phyloP scores from a whole-genome alignment of 1,140 invertebrate species.

The Watersipora subatra region DNA sequence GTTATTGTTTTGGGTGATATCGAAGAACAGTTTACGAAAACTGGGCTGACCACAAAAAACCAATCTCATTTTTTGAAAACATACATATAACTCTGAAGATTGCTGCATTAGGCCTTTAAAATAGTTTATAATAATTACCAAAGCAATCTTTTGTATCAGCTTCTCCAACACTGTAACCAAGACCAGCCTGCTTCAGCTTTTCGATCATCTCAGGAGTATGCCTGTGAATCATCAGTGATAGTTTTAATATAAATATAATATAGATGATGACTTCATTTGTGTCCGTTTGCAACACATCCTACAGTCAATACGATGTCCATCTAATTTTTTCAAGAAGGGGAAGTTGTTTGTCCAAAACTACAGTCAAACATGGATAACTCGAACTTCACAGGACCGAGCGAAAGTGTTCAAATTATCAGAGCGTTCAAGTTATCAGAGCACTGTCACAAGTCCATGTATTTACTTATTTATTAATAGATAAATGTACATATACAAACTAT shows the following conservation, averaged over 20 bases:
- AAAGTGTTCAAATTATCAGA: too few relatives aligned
- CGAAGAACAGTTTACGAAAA: neutral
- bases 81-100: too few relatives aligned
- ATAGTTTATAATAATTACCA: constrained; percentile 7
- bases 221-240: constrained; percentile 1
- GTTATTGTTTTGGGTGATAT: neutral
- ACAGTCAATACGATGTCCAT: neutral
- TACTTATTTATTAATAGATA: too few relatives aligned
- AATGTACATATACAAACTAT: too few relatives aligned
- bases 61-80: too few relatives aligned
- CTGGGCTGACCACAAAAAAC: too few relatives aligned
- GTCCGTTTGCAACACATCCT: neutral
- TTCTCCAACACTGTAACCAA: constrained; percentile 14
- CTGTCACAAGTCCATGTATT: too few relatives aligned
- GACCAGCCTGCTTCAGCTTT: constrained; percentile 15
- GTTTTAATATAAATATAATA: neutral
- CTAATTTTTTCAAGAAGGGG: neutral
- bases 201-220: constrained; percentile 17
- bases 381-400: too few relatives aligned
- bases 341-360: neutral
- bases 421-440: too few relatives aligned
- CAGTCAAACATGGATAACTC: neutral
- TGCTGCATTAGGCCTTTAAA: too few relatives aligned
- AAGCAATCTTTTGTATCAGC: constrained; percentile 12
- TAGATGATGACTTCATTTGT: neutral